Base-by-base conservation (phyloP, 2,113 vertebrate genomes). In the Myrmecophaga tridactyla region DNA sequence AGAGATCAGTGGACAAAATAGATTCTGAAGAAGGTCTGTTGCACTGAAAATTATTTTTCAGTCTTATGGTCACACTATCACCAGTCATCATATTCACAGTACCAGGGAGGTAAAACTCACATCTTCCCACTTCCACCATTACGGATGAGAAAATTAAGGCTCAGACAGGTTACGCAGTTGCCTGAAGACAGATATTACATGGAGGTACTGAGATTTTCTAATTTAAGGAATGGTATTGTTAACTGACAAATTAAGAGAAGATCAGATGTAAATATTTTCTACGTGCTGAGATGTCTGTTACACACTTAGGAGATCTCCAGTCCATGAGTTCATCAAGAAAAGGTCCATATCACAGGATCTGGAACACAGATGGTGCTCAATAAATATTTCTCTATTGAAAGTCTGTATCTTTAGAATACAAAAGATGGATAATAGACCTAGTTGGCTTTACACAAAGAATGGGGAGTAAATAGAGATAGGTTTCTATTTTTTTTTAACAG, bases 401-500 rank as follows among this genome's bases (percentile, higher is more conserved):
- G 65, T 27, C 13, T 60, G 0, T 75, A 41, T 58, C 6, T 73
- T 75, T 73, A 51, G 60, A 94, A 93, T 41, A 78, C 6, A 95
- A 94, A 94, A 90, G 31, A 41, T 27, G 6, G 53, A 34, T 84
- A 65, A 60, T 4, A 78, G 31, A 39, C 10, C 7, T 78, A 60
- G 29, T n/a, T 89, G 48, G 15, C n/a, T 90, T 92, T 85, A 87
- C 13, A 72, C 41, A 81, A 69, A 90, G n/a, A 93, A 43, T 63
- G 20, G 23, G 29, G 27, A 12, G 1, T 58, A 39, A 85, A 94
- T 23, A 84, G 34, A 63, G 25, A 76, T 43, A 43, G 23, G 10
- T 62, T 92, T 89, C n/a, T 62, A n/a, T 83, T 88, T 43, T 82
- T 27, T 85, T n/a, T n/a, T n/a, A n/a, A 25, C 39, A 72, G 25